Base-by-base conservation (phyloP, 2,888 invertebrate species). In the Pterobdella sp. region DNA sequence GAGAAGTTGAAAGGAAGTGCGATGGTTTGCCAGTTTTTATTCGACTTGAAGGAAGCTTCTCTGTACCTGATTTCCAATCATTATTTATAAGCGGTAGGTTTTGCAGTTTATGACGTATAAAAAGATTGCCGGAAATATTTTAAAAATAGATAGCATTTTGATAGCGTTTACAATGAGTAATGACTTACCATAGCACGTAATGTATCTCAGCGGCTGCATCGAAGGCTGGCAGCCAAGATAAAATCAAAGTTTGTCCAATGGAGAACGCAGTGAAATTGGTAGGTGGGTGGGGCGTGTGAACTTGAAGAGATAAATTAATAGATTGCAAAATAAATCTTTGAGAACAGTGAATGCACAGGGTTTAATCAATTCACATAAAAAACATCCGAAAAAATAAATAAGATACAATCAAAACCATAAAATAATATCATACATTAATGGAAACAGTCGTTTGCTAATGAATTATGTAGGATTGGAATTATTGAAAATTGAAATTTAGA, bases 251-350 rank as follows among this genome's bases (percentile, higher is more conserved):
- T 84, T 93, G 94, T 90, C 91, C 78, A 64, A 93, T 90, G 67
- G 90, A 89, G 1, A 76, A 70, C 35, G 91, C 92, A 32, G 92
- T 90, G 75, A 96, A 89, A 85, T 96, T 96, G 87, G 93, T 93
- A 0, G 96, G 96, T 64, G 96, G 94, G 85, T 96, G 95, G 26
- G 95, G 95, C 81, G 94, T 93, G 26, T 95, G 95, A 76, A 94
- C 94, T 85, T 93, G 10, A 74, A 0, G 4, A 60, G 42, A 18
- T 14, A 18, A 42, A 42, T 42, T 42, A 42, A 42, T 42, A 42
- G 18, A 7, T 42, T 42, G 7, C 18, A 42, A 42, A 42, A 14
- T 42, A 14, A 14, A 42, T 42, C 18, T 42, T 42, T n/a, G n/a
- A n/a, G n/a, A n/a, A n/a, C n/a, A n/a, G n/a, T n/a, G n/a, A n/a